phyloP scores from a whole-genome alignment of 2,888 invertebrate genomes.

The Hirtodrosophila cameraria region DNA sequence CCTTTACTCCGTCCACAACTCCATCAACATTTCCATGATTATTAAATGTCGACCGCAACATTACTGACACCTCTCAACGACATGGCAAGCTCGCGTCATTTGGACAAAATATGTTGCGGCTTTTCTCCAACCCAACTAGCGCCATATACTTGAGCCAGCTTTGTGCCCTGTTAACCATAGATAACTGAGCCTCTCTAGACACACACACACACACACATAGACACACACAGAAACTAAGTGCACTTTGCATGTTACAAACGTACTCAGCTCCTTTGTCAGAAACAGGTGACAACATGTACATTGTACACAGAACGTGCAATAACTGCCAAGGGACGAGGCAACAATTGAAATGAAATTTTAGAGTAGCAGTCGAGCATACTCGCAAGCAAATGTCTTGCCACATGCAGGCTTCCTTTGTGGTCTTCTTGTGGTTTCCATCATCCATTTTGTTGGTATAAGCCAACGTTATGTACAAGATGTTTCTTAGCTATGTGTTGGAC shows the following conservation, averaged over 20 bases:
- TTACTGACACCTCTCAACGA: conserved; percentile 71
- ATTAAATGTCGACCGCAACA: conserved; percentile 77
- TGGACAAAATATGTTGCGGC: conserved; percentile 58
- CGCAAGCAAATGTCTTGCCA: conserved; percentile 3
- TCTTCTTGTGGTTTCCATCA: conserved; percentile 16
- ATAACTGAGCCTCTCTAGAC: conserved; percentile 13
- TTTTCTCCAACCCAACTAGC: conserved; percentile 23
- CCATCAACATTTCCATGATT: conserved; percentile 67
- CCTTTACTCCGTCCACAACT: conserved; percentile 15
- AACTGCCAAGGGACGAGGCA: conserved; percentile 42
- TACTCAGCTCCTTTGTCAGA: conserved; percentile 65
- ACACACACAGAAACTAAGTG: conserved; percentile 35
- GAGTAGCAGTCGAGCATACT: conserved; percentile 19
- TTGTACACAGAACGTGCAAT: conserved; percentile 47
- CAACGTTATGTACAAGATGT: conserved; percentile 13
- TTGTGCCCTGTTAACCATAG: conserved; percentile 2
- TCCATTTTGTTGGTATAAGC: conserved; percentile 10
- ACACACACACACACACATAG: conserved; percentile 7
- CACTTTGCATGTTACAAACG: conserved; percentile 47
- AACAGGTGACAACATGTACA: conserved; percentile 70
- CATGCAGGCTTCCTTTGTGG: conserved; percentile 31
- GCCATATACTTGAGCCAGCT: conserved; percentile 4
- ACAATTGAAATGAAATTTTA: conserved; percentile 43
- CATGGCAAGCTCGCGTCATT: conserved; percentile 29
- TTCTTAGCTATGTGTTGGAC: no score